Evolutionary conservation across 2,113 vertebrate species (phyloP).

Genomic region (Channa maculata): DNA sequence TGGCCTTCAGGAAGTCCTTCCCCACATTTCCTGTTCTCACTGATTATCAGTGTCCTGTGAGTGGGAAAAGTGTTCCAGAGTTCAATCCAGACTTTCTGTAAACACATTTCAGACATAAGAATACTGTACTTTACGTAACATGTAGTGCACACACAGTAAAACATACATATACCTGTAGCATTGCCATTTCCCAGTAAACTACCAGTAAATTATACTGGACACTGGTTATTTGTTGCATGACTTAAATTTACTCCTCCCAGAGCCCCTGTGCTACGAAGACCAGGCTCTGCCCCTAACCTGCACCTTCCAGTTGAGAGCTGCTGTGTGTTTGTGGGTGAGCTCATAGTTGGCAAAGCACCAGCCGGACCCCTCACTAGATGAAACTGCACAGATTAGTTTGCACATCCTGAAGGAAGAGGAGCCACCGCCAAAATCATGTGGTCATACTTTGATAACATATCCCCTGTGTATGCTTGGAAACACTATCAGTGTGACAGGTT

Average conservation of each 20-base stretch:
- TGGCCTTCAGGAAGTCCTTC: constrained; percentile 81
- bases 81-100: constrained; percentile 28
- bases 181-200: background rate
- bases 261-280: background rate
- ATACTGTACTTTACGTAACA: background rate
- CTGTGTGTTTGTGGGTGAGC: constrained; percentile 86
- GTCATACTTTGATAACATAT: constrained; percentile 85
- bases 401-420: constrained; percentile 87
- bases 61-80: constrained; percentile 72
- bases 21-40: constrained; percentile 83
- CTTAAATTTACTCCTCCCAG: background rate
- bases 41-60: constrained; percentile 86
- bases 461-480: constrained; percentile 67
- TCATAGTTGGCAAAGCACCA: constrained; percentile 89
- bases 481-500: background rate
- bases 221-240: constrained; percentile 11
- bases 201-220: background rate
- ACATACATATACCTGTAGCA: background rate
- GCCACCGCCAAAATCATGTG: constrained; percentile 78
- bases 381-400: constrained; percentile 61
- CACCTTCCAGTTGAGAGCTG: constrained; percentile 85
- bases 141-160: background rate
- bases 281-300: background rate
- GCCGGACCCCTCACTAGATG: constrained; percentile 82
- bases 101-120: constrained; percentile 20